These are phyloP conservation scores for Ceratitis capitata DNA, from an alignment of 1,140 invertebrate species.

Conservation along the genomic window DNA sequence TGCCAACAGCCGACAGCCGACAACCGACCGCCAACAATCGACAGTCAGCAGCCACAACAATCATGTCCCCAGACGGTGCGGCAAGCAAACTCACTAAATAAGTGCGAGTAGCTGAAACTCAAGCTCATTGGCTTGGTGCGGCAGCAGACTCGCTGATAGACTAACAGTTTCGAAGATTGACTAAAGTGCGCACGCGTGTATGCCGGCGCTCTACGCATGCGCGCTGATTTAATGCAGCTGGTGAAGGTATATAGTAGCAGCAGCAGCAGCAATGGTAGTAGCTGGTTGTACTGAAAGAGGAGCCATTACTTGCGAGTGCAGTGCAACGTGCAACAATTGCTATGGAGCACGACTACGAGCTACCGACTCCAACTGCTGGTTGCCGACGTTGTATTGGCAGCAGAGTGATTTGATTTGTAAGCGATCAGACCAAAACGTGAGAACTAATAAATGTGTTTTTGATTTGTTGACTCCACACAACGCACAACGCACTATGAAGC, in stretches of 20 bases:
- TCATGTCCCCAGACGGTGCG: slow-evolving; percentile 3
- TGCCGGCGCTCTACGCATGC: slow-evolving; percentile 35
- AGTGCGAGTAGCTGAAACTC: no score
- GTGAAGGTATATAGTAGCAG: neutral
- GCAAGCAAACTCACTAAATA: neutral
- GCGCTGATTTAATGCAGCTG: slow-evolving; percentile 11
- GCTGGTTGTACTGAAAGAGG: neutral
- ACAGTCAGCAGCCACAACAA: neutral
- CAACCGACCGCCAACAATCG: neutral
- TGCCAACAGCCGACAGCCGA: neutral
- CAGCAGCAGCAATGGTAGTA: neutral
- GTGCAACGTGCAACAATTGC: neutral
- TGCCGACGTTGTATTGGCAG: neutral
- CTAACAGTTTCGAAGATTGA: neutral
- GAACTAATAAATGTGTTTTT: slow-evolving; percentile 37
- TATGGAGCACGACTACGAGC: slow-evolving; percentile 1
- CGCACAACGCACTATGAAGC: no score
- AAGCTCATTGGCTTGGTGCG: no score
- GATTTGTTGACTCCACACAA: slow-evolving; percentile 34
- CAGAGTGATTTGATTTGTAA: slow-evolving; percentile 25
- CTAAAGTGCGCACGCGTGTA: neutral
- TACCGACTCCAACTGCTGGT: neutral
- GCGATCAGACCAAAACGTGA: slow-evolving; percentile 26
- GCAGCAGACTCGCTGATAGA: neutral
- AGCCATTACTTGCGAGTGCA: neutral